These are phyloP conservation scores for Caenorhabditis virilis DNA, from an alignment of 2,888 invertebrate genomes.

Conservation along the genomic window DNA sequence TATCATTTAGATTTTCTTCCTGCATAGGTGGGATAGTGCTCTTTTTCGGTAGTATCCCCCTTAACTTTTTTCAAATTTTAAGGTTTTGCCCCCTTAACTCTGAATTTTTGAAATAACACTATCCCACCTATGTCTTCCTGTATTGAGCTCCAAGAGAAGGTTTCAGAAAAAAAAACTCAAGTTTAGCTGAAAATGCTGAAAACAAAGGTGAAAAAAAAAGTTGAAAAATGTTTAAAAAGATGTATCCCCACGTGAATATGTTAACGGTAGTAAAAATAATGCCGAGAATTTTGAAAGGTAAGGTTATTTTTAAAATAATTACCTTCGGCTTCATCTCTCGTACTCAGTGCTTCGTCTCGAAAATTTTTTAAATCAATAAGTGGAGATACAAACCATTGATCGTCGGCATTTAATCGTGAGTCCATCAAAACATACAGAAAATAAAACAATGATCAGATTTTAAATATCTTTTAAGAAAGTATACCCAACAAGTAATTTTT, in stretches of 20 bases:
- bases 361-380: constrained; percentile 26
- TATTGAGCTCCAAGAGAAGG: too few species aligned
- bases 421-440: constrained; percentile 31
- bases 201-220: constrained; percentile 4
- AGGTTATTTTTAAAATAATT: neutral
- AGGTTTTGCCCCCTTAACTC: too few species aligned
- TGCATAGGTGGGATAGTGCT: too few species aligned
- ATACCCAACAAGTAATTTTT: too few species aligned
- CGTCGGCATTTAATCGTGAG: constrained; percentile 40
- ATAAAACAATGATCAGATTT: neutral
- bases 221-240: neutral
- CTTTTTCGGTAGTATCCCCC: too few species aligned
- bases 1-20: too few species aligned
- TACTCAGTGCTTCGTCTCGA: constrained; percentile 19
- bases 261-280: too few species aligned
- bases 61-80: too few species aligned
- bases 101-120: too few species aligned
- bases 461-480: neutral
- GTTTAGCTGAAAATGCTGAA: neutral
- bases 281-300: too few species aligned
- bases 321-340: constrained; percentile 7
- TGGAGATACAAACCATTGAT: constrained; percentile 45
- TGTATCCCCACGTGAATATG: neutral
- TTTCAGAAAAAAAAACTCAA: too few species aligned
- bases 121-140: too few species aligned